Evolutionary conservation across 2,113 vertebrate genomes (phyloP).

Genomic region (Lutjanus erythropterus): DNA sequence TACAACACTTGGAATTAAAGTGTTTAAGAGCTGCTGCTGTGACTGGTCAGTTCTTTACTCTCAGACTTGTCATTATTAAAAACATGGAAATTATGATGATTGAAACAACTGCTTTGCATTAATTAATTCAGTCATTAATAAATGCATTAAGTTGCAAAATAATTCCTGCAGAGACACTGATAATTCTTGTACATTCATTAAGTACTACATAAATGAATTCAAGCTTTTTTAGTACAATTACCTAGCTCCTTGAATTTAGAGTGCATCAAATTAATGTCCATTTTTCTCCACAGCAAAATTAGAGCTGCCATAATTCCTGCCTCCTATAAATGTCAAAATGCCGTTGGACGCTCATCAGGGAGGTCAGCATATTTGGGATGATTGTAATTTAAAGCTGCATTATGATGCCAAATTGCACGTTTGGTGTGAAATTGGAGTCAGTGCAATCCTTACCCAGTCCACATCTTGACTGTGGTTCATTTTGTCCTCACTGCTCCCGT

Average conservation of each 20-base stretch:
- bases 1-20: too few species aligned
- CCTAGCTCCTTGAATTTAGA: neutral
- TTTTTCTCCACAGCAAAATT: neutral
- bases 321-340: neutral
- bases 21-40: too few species aligned
- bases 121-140: too few species aligned
- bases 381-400: neutral
- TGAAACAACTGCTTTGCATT: too few species aligned
- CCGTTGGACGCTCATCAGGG: neutral
- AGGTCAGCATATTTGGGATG: neutral
- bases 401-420: neutral
- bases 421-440: neutral
- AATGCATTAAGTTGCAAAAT: too few species aligned
- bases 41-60: too few species aligned
- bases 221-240: neutral
- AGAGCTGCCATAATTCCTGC: neutral
- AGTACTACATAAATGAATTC: too few species aligned
- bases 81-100: too few species aligned
- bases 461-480: constrained; percentile 76
- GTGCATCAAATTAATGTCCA: neutral
- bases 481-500: constrained; percentile 77
- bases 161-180: too few species aligned
- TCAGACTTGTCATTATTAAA: too few species aligned
- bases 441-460: constrained; percentile 81
- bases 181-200: too few species aligned